phyloP scores from a whole-genome alignment of 2,888 invertebrate genomes.

The Kryphioiulus occultus region DNA sequence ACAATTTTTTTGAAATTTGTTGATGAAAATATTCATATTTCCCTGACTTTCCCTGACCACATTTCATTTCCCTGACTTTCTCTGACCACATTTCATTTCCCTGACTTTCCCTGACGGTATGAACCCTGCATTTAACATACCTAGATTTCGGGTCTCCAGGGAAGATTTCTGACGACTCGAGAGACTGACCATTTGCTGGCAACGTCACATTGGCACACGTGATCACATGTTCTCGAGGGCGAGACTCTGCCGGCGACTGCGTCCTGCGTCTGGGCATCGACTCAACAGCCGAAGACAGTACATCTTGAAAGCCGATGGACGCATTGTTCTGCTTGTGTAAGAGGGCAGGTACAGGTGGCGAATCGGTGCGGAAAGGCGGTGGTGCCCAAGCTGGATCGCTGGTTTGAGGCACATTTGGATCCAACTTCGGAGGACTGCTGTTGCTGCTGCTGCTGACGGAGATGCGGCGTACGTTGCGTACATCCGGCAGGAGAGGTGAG shows the following conservation, averaged over 20 bases:
- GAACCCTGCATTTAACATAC: too few relatives aligned
- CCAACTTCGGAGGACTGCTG: background rate
- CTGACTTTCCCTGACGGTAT: too few relatives aligned
- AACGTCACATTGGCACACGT: background rate
- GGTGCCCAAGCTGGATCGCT: background rate
- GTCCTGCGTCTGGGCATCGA: background rate
- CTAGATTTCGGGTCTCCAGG: background rate
- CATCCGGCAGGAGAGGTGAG: conserved; percentile 49
- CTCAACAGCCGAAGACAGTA: background rate
- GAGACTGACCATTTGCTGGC: background rate
- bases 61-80: too few relatives aligned
- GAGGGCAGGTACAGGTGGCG: conserved; percentile 49
- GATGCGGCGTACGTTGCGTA: conserved; percentile 43
- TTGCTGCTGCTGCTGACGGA: background rate
- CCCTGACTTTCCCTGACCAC: too few relatives aligned
- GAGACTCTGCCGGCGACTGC: background rate
- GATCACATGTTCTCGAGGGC: background rate
- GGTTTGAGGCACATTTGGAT: background rate
- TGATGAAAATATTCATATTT: too few relatives aligned
- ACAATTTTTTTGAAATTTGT: too few relatives aligned
- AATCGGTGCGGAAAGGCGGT: background rate
- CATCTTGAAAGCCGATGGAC: background rate
- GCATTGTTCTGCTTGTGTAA: background rate
- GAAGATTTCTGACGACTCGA: background rate
- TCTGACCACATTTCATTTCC: too few relatives aligned